These are phyloP conservation scores for Diplazon laetatorius DNA, from an alignment of 2,888 invertebrate genomes.

Conservation along the genomic window DNA sequence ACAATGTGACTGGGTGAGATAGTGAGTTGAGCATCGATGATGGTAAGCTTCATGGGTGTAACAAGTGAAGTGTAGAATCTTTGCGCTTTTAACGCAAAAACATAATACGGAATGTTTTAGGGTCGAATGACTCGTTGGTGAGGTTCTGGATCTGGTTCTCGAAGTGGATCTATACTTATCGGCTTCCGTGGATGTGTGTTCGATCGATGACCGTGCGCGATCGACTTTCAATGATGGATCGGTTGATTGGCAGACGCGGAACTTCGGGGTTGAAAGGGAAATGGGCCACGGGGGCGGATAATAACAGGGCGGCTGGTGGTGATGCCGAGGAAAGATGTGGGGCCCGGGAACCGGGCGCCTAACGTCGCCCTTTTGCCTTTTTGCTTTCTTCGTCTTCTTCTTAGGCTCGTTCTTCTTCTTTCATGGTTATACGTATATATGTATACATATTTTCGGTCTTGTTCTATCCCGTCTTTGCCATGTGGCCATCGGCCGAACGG, in stretches of 20 bases:
- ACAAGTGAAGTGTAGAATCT: conserved; percentile 16
- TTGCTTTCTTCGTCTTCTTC: conserved; percentile 34
- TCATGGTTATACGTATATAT: conserved; percentile 19
- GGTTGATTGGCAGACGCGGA: conserved; percentile 78
- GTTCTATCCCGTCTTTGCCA: conserved; percentile 72
- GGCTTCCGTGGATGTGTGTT: conserved; percentile 75
- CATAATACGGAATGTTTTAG: no score
- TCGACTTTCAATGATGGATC: conserved; percentile 80
- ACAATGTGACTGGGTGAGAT: no score
- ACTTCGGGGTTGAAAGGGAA: conserved; percentile 80
- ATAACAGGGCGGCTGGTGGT: conserved; percentile 80
- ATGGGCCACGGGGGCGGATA: conserved; percentile 81
- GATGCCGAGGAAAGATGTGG: conserved; percentile 72
- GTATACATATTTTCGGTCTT: conserved; percentile 35
- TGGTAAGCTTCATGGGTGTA: no score
- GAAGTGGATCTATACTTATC: conserved; percentile 78
- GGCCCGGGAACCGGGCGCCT: conserved; percentile 64
- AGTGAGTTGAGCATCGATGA: no score
- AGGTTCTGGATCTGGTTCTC: no score
- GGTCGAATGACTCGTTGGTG: conserved; percentile 42
- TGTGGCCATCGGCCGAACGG: conserved; percentile 78
- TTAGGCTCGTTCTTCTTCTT: conserved; percentile 62
- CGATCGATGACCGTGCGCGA: conserved; percentile 69
- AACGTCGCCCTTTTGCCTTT: conserved; percentile 58
- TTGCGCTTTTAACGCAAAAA: conserved; percentile 9